phyloP scores from a whole-genome alignment of 2,888 invertebrate species.

The Cryptosula pallasiana region DNA sequence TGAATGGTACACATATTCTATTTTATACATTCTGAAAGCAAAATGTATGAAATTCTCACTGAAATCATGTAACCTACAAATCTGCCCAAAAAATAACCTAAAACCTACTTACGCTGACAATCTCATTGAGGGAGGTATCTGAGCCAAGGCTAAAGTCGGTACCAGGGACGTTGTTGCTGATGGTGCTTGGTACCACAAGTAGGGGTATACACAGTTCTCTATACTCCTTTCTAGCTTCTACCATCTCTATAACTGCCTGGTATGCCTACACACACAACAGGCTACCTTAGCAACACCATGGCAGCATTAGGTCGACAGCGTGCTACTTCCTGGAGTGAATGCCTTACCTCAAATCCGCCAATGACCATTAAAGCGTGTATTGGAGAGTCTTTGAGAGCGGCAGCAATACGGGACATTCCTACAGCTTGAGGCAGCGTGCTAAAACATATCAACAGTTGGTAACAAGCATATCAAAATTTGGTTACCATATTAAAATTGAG shows the following conservation, averaged over 20 bases:
- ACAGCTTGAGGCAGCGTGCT: conserved; percentile 67
- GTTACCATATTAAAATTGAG: too few species aligned
- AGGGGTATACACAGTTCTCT: conserved; percentile 89
- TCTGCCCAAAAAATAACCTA: too few species aligned
- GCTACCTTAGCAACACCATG: not conserved
- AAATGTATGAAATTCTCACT: too few species aligned
- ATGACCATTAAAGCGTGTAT: conserved; percentile 62
- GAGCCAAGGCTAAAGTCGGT: conserved; percentile 95
- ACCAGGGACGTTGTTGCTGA: conserved; percentile 98
- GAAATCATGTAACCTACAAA: too few species aligned
- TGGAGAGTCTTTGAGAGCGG: conserved; percentile 75
- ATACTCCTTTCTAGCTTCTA: conserved; percentile 67
- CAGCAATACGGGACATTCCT: conserved; percentile 71
- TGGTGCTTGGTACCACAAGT: conserved; percentile 90
- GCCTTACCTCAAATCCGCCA: conserved; percentile 87
- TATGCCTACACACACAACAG: conserved; percentile 64
- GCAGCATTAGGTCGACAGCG: too few species aligned
- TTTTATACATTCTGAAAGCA: too few species aligned
- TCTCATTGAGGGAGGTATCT: conserved; percentile 97
- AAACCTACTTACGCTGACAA: conserved; percentile 68
- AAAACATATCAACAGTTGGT: too few species aligned
- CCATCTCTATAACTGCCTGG: conserved; percentile 73
- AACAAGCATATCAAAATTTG: too few species aligned
- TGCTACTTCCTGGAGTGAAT: too few species aligned
- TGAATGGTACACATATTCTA: too few species aligned